These are phyloP conservation scores for Clarias laeviceps DNA, from an alignment of 2,797 vertebrate genomes.

Conservation along the genomic window DNA sequence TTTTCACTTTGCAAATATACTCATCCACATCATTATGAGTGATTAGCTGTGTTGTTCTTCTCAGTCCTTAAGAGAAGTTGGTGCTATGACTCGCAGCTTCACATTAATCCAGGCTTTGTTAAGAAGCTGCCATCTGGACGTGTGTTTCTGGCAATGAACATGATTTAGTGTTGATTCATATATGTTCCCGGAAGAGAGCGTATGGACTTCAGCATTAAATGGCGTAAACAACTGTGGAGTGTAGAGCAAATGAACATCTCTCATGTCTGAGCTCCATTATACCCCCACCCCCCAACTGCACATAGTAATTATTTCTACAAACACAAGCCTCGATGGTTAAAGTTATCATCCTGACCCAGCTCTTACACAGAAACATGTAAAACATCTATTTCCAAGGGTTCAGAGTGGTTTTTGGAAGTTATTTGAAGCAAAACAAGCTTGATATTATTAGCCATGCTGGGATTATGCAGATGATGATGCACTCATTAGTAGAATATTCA, in stretches of 20 bases:
- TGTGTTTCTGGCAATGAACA: slow-evolving; percentile 98
- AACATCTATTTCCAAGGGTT: slow-evolving; percentile 73
- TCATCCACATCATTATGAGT: slow-evolving; percentile 87
- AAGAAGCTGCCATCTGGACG: slow-evolving; percentile 99
- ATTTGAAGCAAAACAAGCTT: slow-evolving; percentile 58
- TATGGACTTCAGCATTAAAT: slow-evolving; percentile 98
- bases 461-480: slow-evolving; percentile 5
- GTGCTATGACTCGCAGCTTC: slow-evolving; percentile 94
- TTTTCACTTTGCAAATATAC: slow-evolving; percentile 70
- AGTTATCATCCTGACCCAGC: slow-evolving; percentile 92
- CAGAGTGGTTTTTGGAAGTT: slow-evolving; percentile 51
- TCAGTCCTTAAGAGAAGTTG: slow-evolving; percentile 97
- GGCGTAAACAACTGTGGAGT: slow-evolving; percentile 96
- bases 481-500: slow-evolving; percentile 52
- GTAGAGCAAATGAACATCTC: slow-evolving; percentile 94
- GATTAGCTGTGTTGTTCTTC: slow-evolving; percentile 99
- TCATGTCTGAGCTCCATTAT: slow-evolving; percentile 96
- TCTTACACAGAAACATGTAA: slow-evolving; percentile 84
- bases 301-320: slow-evolving; percentile 88
- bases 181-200: slow-evolving; percentile 94
- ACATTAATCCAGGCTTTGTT: slow-evolving; percentile 99
- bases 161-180: slow-evolving; percentile 97
- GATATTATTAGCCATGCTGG: slow-evolving; percentile 59
- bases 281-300: slow-evolving; percentile 91
- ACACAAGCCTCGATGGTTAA: slow-evolving; percentile 94